These are phyloP conservation scores for Drosophila erecta DNA, from an alignment of 1,140 invertebrate species.

Conservation along the genomic window DNA sequence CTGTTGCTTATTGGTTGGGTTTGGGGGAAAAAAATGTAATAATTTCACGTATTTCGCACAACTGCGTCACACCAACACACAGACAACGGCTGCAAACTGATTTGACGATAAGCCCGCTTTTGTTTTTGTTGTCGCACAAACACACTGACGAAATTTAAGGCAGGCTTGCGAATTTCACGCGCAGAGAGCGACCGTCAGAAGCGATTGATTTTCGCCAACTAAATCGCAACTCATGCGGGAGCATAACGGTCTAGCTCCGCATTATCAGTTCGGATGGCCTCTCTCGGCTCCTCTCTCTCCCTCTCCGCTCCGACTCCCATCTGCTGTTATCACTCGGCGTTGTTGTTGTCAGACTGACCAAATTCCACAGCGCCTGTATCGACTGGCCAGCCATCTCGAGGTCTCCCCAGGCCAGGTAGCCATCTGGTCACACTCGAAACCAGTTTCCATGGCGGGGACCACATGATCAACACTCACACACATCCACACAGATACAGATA, in stretches of 20 bases:
- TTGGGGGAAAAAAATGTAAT: conserved; percentile 46
- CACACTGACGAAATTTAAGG: conserved; percentile 42
- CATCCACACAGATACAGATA: conserved; percentile 13
- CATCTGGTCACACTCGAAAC: conserved; percentile 60
- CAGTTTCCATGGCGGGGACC: conserved; percentile 46
- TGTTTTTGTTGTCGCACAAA: conserved; percentile 46
- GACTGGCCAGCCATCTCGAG: conserved; percentile 11
- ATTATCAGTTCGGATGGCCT: conserved; percentile 63
- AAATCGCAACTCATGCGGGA: conserved; percentile 62
- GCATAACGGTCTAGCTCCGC: conserved; percentile 40
- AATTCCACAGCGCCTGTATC: conserved; percentile 44
- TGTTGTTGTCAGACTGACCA: conserved; percentile 62
- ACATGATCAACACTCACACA: conserved; percentile 33
- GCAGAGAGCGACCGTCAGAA: conserved; percentile 58
- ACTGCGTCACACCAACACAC: conserved; percentile 44
- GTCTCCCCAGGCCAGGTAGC: conserved; percentile 12
- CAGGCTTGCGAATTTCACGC: conserved; percentile 42
- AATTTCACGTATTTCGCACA: conserved; percentile 63
- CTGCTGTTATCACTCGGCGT: conserved; percentile 61
- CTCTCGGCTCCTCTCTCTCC: conserved; percentile 12
- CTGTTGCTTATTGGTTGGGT: conserved; percentile 15
- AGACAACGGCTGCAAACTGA: conserved; percentile 45
- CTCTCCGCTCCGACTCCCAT: conserved; percentile 23
- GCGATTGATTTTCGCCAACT: conserved; percentile 78
- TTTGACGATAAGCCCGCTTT: conserved; percentile 73